Evolutionary conservation across 2,113 vertebrate genomes (phyloP), one percentile per base, ranked within the genome.

Genomic region (Diglossa brunneiventris): DNA sequence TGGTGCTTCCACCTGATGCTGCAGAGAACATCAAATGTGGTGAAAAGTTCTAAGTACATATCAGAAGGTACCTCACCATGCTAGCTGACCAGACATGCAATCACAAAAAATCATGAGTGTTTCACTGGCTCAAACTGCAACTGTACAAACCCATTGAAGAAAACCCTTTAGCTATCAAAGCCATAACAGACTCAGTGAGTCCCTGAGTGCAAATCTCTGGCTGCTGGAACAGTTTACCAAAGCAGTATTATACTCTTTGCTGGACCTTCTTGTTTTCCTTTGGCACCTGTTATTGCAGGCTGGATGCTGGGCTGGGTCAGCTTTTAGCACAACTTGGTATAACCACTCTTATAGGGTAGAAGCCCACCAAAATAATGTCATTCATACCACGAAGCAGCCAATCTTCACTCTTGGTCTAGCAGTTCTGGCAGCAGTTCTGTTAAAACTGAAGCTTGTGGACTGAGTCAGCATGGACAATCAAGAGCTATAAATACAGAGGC

Each of bases 341-440:
- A 94, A 68, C 33, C 41, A 82, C 19, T 49, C 66, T 84, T 64
- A 47, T 1, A 13, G 27, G 47, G 27, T 27, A 91, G 74, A 89
- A 85, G 31, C 70, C 61, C 78, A 87, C 31, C n/a, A 87, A 91
- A 87, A 94, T 58, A 76, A 79, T 72, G 91, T 92, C 31, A 87
- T 66, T 89, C 58, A 73, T 85, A 84, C 41, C 53, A 89, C 0
- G 0, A 92, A 83, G 50, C 44, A 85, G 58, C 62, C 84, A 69
- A 41, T 91, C 53, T 53, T 95, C 59, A 59, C 58, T 79, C 53
- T 70, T 50, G 24, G 62, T 79, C 53, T 82, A 84, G 59, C 41
- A 89, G 27, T 75, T 91, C 59, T 92, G 87, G 91, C 78, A 97
- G 39, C 39, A 89, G 78, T 92, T 94, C 89, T 95, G 82, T 88